Evolutionary conservation across 2,113 vertebrate genomes (phyloP).

Genomic region (Carassius carassius): DNA sequence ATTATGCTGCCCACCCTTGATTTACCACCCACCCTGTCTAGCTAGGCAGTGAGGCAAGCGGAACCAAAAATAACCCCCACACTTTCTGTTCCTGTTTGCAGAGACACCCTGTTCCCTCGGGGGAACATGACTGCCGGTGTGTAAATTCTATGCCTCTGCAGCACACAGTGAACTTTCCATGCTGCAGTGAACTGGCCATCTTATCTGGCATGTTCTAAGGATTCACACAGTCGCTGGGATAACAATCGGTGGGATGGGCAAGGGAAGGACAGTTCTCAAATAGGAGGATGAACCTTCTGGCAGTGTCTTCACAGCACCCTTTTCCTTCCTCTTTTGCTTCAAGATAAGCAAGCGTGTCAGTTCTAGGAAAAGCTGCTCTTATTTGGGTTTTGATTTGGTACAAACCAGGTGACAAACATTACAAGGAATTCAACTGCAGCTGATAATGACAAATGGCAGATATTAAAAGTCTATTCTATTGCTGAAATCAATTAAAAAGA

Average conservation of each 20-base stretch:
- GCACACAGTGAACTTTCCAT: constrained; percentile 29
- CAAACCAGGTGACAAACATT: background rate
- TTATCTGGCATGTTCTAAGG: background rate
- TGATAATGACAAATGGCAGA: background rate
- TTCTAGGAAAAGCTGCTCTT: background rate
- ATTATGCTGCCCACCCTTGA: constrained; percentile 1
- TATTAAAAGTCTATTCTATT: background rate
- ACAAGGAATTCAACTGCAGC: background rate
- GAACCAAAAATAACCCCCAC: constrained; percentile 70
- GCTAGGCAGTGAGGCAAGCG: constrained; percentile 36
- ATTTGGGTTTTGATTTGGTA: background rate
- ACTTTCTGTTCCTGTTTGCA: constrained; percentile 79
- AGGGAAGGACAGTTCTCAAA: background rate
- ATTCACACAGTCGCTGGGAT: background rate
- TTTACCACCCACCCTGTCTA: constrained; percentile 42
- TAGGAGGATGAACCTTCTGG: background rate
- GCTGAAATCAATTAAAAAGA: background rate
- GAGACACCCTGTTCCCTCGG: constrained; percentile 69
- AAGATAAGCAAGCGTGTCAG: constrained; percentile 51
- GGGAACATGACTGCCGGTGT: constrained; percentile 28
- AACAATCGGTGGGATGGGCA: background rate
- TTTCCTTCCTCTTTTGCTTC: constrained; percentile 63
- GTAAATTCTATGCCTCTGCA: constrained; percentile 12
- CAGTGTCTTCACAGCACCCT: background rate
- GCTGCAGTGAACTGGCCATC: background rate